A percentile compares a stretch with the other conserved stretches of the same genome.
Evolutionary conservation across 2,888 invertebrate species (phyloP).

Genomic region (Clepsis dumicolana): DNA sequence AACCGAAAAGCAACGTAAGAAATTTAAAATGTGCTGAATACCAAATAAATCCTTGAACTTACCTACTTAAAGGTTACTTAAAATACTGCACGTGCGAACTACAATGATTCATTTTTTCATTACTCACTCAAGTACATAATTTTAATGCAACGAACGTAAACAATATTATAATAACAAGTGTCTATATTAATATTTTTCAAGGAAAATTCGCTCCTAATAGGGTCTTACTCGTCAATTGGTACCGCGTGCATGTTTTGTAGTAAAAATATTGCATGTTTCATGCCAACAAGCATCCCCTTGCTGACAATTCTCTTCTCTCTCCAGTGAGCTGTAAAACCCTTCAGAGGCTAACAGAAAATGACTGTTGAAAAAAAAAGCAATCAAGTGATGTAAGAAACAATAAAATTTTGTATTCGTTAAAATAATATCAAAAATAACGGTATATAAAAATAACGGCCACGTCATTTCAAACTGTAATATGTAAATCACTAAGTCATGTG

Average conservation of each 20-base stretch:
- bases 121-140: background rate
- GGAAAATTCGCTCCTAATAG: background rate
- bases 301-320: too few species aligned
- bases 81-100: background rate
- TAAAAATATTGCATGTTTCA: background rate
- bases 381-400: background rate
- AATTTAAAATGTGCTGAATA: background rate
- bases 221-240: background rate
- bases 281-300: too few species aligned
- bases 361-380: too few species aligned
- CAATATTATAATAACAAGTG: background rate
- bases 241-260: background rate
- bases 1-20: too few species aligned
- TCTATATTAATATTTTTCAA: background rate
- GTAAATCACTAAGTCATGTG: slow-evolving; percentile 32
- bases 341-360: too few species aligned
- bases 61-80: too few species aligned
- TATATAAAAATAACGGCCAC: background rate
- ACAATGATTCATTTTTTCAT: background rate
- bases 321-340: too few species aligned
- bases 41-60: background rate
- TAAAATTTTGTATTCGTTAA: background rate
- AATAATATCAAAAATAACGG: background rate
- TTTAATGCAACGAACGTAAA: background rate
- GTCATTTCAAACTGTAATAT: background rate